Percentiles rank a stretch among this genome's conserved stretches.
These are phyloP conservation scores for Gastrophryne carolinensis DNA, from an alignment of 2,797 vertebrate genomes.

Conservation along the genomic window DNA sequence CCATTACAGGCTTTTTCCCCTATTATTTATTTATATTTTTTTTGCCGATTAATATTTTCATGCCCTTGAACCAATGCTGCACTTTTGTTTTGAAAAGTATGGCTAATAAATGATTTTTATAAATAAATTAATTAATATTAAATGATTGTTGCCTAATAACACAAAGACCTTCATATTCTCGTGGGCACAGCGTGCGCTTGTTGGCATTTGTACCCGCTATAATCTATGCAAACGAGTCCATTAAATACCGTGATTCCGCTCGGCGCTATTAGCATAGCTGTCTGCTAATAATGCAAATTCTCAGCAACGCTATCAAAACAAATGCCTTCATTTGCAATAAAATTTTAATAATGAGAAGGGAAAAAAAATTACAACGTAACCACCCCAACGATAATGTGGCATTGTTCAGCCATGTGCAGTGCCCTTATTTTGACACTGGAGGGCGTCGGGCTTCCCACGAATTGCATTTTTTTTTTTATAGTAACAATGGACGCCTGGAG, in stretches of 20 bases:
- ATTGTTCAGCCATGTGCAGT: background rate
- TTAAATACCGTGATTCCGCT: conserved; percentile 36
- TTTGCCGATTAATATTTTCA: background rate
- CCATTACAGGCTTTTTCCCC: too few species aligned
- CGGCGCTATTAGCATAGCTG: conserved; percentile 39
- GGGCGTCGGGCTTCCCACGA: background rate
- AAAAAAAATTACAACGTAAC: conserved; percentile 15
- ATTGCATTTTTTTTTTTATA: background rate
- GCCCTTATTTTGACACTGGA: background rate
- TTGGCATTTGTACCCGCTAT: conserved; percentile 38
- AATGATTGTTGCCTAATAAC: background rate
- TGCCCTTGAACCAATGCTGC: background rate
- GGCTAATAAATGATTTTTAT: background rate
- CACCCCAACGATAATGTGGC: background rate
- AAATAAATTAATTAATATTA: background rate
- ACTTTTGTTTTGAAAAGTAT: background rate
- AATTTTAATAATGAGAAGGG: background rate
- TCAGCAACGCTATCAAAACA: conserved; percentile 14
- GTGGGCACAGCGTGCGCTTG: background rate
- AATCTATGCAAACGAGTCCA: conserved; percentile 46
- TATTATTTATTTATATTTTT: background rate
- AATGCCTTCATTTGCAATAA: conserved; percentile 25
- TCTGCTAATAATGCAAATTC: conserved; percentile 48
- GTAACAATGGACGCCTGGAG: background rate
- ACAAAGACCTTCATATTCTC: background rate